Conservation (phyloP, 1,140 invertebrate species). For the Anadara kagoshimensis region DNA sequence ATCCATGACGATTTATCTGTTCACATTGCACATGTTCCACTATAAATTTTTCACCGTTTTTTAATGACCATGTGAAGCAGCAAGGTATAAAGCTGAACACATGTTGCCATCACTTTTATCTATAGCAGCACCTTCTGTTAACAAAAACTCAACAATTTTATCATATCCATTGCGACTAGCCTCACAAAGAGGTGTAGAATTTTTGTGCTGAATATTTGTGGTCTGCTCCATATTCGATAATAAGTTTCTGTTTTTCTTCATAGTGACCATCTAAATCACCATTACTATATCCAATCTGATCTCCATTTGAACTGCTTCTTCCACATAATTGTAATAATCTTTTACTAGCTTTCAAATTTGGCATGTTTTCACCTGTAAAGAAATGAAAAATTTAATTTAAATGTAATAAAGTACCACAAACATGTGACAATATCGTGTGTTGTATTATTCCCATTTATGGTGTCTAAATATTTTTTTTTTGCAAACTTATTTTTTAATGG, state of each 20-base stretch:
- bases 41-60: constrained; percentile 8
- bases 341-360: too few relatives aligned
- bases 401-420: too few relatives aligned
- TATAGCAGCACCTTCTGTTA: background rate
- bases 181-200: constrained; percentile 8
- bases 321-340: too few relatives aligned
- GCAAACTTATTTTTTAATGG: too few relatives aligned
- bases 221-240: background rate
- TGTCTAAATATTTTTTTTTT: too few relatives aligned
- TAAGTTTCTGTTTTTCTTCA: background rate
- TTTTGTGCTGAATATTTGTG: constrained; percentile 17
- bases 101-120: background rate
- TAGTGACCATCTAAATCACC: too few relatives aligned
- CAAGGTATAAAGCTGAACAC: constrained; percentile 11
- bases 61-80: constrained; percentile 14
- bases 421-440: too few relatives aligned
- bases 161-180: constrained; percentile 17
- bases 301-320: too few relatives aligned
- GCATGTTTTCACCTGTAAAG: too few relatives aligned
- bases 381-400: too few relatives aligned
- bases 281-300: too few relatives aligned
- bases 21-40: constrained; percentile 8
- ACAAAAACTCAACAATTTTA: constrained; percentile 1
- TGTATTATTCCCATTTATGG: too few relatives aligned
- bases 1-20: constrained; percentile 19